Percentiles rank a stretch among this genome's conserved stretches.
phyloP scores from a whole-genome alignment of 2,113 vertebrate species.

The Elephas maximus region DNA sequence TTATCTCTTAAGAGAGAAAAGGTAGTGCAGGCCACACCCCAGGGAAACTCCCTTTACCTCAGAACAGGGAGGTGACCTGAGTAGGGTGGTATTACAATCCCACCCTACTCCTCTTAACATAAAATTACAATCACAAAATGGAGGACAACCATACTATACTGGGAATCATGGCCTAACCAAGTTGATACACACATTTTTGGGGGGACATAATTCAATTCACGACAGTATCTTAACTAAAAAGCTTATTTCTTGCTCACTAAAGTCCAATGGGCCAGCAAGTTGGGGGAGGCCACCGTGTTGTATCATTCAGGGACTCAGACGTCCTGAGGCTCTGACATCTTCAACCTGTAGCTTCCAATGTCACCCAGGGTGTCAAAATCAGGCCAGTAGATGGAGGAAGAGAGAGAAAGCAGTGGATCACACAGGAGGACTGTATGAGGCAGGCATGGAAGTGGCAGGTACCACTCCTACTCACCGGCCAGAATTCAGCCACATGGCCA shows the following conservation, averaged over 20 bases:
- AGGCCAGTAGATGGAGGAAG: neutral
- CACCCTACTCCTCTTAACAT: no score
- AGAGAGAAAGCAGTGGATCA: neutral
- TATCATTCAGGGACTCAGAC: neutral
- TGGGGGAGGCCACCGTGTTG: neutral
- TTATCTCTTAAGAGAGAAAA: no score
- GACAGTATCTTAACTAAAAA: neutral
- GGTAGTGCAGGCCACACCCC: no score
- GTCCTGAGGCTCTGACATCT: neutral
- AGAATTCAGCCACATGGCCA: conserved; percentile 6
- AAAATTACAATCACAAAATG: no score
- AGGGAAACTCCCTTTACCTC: no score
- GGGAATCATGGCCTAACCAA: no score
- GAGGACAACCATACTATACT: no score
- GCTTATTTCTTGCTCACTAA: conserved; percentile 18
- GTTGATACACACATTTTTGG: no score
- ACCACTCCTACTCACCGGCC: neutral
- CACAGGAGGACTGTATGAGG: neutral
- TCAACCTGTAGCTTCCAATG: neutral
- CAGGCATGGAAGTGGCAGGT: neutral
- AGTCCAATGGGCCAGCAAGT: neutral
- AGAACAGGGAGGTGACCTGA: no score
- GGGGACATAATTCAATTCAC: no score
- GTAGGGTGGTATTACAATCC: no score
- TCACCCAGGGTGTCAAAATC: neutral